phyloP scores from a whole-genome alignment of 2,888 invertebrate genomes.

The Dugesia japonica region DNA sequence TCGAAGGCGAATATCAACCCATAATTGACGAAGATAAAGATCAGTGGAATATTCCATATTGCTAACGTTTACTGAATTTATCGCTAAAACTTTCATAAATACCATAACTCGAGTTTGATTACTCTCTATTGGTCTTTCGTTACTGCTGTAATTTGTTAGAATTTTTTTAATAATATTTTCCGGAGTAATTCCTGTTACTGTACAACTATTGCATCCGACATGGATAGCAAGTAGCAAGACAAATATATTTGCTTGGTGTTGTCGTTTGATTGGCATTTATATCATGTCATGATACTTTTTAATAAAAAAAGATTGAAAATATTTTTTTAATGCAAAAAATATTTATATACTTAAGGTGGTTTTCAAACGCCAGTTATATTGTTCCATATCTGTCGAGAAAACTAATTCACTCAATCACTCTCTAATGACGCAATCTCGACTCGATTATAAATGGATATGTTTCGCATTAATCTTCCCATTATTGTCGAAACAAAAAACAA shows the following conservation, averaged over 20 bases:
- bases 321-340: neutral
- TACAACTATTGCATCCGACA: neutral
- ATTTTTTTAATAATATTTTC: constrained; percentile 20
- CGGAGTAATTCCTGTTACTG: neutral
- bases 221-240: neutral
- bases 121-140: constrained; percentile 28
- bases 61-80: constrained; percentile 31
- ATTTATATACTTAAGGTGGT: neutral
- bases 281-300: neutral
- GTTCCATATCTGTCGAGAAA: constrained; percentile 12
- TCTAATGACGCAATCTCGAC: neutral
- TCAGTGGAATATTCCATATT: constrained; percentile 35
- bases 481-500: constrained; percentile 5
- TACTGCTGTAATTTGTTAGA: constrained; percentile 9
- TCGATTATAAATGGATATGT: constrained; percentile 11
- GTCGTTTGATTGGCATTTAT: neutral
- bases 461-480: constrained; percentile 20
- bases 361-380: neutral
- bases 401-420: neutral
- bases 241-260: neutral
- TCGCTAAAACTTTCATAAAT: constrained; percentile 34
- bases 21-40: constrained; percentile 32
- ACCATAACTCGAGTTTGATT: constrained; percentile 29
- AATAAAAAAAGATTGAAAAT: neutral
- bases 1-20: constrained; percentile 32